Percentiles rank a stretch among this genome's conserved stretches.
These are phyloP conservation scores for Rhadina sibilatrix DNA, from an alignment of 2,113 vertebrate species.

Conservation along the genomic window DNA sequence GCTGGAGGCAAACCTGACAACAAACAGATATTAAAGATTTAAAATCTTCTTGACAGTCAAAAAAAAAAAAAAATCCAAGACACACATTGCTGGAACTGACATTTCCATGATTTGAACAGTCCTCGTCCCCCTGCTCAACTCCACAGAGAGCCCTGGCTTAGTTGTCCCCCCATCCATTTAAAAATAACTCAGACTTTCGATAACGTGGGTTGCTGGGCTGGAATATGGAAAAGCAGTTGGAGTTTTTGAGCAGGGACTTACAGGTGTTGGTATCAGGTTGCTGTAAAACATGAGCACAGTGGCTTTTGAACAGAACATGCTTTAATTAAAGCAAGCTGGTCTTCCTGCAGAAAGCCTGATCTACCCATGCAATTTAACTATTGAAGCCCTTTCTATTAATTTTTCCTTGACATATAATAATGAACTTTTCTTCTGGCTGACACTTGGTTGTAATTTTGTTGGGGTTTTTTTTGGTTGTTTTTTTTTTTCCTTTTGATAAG, in stretches of 20 bases:
- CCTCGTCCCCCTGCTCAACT: neutral
- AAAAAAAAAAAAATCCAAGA: neutral
- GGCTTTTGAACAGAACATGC: neutral
- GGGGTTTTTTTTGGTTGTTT: too few relatives aligned
- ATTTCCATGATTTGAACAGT: conserved; percentile 1
- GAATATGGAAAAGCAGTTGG: neutral
- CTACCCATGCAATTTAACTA: conserved; percentile 38
- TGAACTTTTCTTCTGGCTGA: conserved; percentile 17
- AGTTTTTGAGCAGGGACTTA: neutral
- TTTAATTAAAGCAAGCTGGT: conserved; percentile 47
- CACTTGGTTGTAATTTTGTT: neutral
- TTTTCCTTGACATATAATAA: conserved; percentile 4
- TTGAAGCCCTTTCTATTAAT: conserved; percentile 27
- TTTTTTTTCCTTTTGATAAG: neutral
- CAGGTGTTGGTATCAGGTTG: neutral
- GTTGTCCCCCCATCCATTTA: neutral
- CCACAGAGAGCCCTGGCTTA: neutral
- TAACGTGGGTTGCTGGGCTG: neutral
- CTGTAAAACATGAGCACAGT: neutral
- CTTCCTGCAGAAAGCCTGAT: conserved; percentile 9
- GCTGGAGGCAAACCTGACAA: conserved; percentile 46
- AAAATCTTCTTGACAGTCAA: conserved; percentile 43
- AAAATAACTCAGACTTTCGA: neutral
- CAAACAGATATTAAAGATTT: conserved; percentile 49
- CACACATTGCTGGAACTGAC: neutral